These are phyloP conservation scores for Kryptolebias ocellatus DNA, from an alignment of 2,797 vertebrate genomes.

Conservation along the genomic window DNA sequence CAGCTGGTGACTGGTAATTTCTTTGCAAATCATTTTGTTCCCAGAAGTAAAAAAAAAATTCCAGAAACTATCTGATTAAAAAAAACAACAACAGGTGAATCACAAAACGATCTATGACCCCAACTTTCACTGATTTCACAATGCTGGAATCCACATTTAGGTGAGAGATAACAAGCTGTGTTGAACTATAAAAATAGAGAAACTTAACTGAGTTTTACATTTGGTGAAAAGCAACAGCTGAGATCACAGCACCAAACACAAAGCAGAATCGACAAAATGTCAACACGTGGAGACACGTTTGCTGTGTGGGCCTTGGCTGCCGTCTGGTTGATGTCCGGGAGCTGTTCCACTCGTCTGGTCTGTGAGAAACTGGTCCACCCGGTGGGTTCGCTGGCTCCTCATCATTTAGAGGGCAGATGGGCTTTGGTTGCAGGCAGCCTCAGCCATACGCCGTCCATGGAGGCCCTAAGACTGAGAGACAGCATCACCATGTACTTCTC, in stretches of 20 bases:
- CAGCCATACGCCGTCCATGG: conserved; percentile 38
- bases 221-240: background rate
- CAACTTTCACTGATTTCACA: conserved; percentile 29
- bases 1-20: background rate
- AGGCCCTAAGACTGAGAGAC: conserved; percentile 49
- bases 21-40: background rate
- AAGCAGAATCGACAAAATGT: background rate
- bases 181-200: conserved; percentile 33
- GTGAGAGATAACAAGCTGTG: background rate
- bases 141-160: conserved; percentile 5
- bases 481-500: conserved; percentile 62
- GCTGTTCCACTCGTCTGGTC: conserved; percentile 33
- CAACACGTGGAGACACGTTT: conserved; percentile 31
- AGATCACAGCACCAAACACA: background rate
- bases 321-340: conserved; percentile 28
- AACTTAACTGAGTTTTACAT: background rate
- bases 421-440: conserved; percentile 62
- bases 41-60: background rate
- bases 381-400: conserved; percentile 9
- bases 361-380: conserved; percentile 57
- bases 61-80: background rate
- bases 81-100: background rate
- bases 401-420: conserved; percentile 47
- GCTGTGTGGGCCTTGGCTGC: conserved; percentile 10
- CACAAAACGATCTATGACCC: too few species aligned